Evolutionary conservation across 2,888 invertebrate species (phyloP).

Genomic region (Lydus trimaculatus): DNA sequence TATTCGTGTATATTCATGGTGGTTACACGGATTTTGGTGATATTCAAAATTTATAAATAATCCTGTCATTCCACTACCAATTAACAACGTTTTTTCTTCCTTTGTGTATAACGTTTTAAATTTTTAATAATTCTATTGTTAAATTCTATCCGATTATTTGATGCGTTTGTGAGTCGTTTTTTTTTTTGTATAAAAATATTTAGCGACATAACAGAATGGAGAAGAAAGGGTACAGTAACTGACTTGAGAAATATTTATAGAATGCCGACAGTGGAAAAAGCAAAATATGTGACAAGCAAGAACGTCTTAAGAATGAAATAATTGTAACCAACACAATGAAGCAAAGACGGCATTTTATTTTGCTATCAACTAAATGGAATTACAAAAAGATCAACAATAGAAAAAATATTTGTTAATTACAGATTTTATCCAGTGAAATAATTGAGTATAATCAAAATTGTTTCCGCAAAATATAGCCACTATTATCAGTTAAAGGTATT

Average conservation of each 20-base stretch:
- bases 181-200: not conserved
- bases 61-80: not conserved
- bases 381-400: not conserved
- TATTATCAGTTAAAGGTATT: not conserved
- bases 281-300: not conserved
- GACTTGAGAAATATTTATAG: slow-evolving; percentile 1
- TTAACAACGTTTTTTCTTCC: not conserved
- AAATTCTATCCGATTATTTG: not conserved
- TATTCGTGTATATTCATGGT: too few species aligned
- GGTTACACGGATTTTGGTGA: not conserved
- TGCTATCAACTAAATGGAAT: not conserved
- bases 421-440: too few species aligned
- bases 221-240: not conserved
- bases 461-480: not conserved
- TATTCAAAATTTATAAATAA: not conserved
- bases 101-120: not conserved
- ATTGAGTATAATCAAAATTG: not conserved
- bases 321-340: not conserved
- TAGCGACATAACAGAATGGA: not conserved
- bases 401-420: not conserved
- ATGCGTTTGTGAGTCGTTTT: not conserved
- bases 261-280: not conserved
- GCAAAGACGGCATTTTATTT: not conserved
- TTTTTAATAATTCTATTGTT: not conserved
- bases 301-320: not conserved